Percentiles rank a stretch among this genome's conserved stretches.
Evolutionary conservation across 2,113 vertebrate genomes (phyloP).

Genomic region (Galbula dea): DNA sequence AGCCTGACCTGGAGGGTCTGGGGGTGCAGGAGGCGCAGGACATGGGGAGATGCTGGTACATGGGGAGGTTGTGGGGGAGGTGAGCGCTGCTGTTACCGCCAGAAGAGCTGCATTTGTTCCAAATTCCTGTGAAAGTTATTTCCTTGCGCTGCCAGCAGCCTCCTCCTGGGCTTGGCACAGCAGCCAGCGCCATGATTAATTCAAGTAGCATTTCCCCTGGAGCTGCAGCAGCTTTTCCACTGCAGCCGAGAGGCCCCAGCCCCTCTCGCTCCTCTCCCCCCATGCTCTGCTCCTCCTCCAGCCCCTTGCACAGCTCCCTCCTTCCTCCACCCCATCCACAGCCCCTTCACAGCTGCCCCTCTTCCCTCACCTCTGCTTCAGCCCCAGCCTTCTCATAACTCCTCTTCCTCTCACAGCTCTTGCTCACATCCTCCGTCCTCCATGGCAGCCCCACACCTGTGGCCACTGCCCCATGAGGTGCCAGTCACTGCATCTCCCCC

Average conservation of each 20-base stretch:
- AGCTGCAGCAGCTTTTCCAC: slow-evolving; percentile 70
- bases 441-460: not conserved
- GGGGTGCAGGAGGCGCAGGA: too few species aligned
- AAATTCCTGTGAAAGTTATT: slow-evolving; percentile 72
- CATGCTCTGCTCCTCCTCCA: slow-evolving; percentile 22
- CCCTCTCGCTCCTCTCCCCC: slow-evolving; percentile 28
- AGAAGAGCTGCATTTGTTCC: slow-evolving; percentile 65
- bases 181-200: slow-evolving; percentile 70
- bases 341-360: slow-evolving; percentile 24
- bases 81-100: slow-evolving; percentile 48
- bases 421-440: not conserved
- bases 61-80: slow-evolving; percentile 47
- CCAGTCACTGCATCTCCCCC: not conserved
- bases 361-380: not conserved
- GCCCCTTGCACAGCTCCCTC: slow-evolving; percentile 2
- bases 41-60: too few species aligned
- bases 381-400: not conserved
- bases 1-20: too few species aligned
- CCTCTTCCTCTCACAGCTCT: not conserved
- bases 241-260: slow-evolving; percentile 66
- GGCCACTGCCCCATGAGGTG: not conserved
- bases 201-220: slow-evolving; percentile 70
- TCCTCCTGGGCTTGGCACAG: slow-evolving; percentile 71
- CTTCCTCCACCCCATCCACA: not conserved
- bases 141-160: slow-evolving; percentile 66